Evolutionary conservation across 2,113 vertebrate species (phyloP).

Genomic region (Recurvirostra avosetta): DNA sequence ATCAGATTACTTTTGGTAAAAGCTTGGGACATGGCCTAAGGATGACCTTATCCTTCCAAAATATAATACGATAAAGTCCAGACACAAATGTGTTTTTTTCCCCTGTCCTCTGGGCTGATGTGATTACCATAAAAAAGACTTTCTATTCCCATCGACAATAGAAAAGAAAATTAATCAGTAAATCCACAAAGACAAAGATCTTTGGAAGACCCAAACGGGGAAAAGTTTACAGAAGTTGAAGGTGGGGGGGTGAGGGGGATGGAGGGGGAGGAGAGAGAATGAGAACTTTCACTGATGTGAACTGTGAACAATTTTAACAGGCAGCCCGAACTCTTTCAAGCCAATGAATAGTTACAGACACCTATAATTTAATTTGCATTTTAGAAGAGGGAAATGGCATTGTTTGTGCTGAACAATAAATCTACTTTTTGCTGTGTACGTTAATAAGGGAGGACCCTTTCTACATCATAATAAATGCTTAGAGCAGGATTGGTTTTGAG

Average conservation of each 20-base stretch:
- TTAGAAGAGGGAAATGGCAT: neutral
- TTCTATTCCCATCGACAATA: neutral
- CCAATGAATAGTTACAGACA: neutral
- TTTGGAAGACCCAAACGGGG: neutral
- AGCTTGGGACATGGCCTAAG: neutral
- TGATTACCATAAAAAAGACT: neutral
- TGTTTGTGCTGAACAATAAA: neutral
- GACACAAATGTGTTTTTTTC: neutral
- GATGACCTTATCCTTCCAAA: conserved; percentile 11
- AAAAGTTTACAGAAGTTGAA: neutral
- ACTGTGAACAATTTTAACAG: neutral
- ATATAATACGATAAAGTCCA: neutral
- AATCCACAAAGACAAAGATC: neutral
- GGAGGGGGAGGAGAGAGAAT: neutral
- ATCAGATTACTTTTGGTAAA: conserved; percentile 22
- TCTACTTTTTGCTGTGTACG: neutral
- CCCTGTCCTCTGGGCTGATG: neutral
- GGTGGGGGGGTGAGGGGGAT: fast-evolving
- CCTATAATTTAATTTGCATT: neutral
- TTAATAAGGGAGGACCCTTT: neutral
- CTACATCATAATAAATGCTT: neutral
- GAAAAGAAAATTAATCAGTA: neutral
- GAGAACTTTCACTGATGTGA: neutral
- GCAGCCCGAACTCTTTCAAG: neutral
- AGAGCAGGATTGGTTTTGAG: neutral